These are phyloP conservation scores for Pomatostomus ruficeps DNA, from an alignment of 2,113 vertebrate species.

Conservation along the genomic window DNA sequence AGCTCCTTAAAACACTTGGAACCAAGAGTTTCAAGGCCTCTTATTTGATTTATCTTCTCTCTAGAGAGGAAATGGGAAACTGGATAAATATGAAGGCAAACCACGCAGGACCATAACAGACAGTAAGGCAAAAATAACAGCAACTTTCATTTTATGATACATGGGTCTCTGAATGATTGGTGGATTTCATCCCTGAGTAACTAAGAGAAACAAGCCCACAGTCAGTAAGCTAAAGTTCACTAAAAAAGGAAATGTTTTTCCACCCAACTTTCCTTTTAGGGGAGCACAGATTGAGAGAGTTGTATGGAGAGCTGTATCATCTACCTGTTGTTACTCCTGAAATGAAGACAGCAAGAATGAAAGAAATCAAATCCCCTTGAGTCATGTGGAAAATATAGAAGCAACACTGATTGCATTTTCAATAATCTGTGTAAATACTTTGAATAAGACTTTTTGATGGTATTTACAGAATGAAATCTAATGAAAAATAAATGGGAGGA, in stretches of 20 bases:
- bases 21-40: background rate
- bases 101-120: background rate
- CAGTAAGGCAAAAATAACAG: background rate
- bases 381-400: background rate
- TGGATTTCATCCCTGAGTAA: background rate
- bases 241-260: background rate
- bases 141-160: background rate
- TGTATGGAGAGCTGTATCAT: background rate
- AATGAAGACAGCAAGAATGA: background rate
- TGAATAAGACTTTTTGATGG: background rate
- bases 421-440: background rate
- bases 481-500: constrained; percentile 2
- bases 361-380: background rate
- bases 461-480: background rate
- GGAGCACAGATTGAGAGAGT: background rate
- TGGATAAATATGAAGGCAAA: background rate
- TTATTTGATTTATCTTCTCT: background rate
- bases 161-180: background rate
- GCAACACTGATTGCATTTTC: background rate
- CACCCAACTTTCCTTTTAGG: background rate
- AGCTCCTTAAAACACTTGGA: background rate
- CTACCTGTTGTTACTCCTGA: background rate
- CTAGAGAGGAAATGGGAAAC: background rate
- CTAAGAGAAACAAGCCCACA: background rate
- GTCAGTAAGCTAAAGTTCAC: background rate